Evolutionary conservation across 2,797 vertebrate genomes (phyloP).

Genomic region (Acrossocheilus wenchowensis): DNA sequence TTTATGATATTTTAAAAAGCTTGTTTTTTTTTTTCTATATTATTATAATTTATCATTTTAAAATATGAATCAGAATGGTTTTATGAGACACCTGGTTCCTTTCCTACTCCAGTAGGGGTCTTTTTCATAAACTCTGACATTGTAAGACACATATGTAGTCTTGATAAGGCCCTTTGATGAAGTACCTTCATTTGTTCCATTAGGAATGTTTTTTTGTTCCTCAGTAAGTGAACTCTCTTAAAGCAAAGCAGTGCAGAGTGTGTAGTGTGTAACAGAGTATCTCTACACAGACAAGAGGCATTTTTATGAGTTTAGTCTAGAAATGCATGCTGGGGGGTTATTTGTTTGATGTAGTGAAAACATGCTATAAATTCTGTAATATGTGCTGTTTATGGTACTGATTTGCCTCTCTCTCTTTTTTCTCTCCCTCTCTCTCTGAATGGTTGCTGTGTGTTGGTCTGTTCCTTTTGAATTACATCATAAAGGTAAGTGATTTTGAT

Average conservation of each 20-base stretch:
- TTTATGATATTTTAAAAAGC: neutral
- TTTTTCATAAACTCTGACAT: slow-evolving; percentile 25
- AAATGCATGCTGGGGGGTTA: neutral
- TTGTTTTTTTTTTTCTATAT: neutral
- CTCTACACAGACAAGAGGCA: neutral
- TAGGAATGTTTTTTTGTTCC: neutral
- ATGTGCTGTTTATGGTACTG: slow-evolving; percentile 15
- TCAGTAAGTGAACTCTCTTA: neutral
- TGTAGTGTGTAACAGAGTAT: slow-evolving; percentile 7
- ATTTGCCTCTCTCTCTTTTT: neutral
- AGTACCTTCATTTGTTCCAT: neutral
- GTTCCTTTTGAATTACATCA: slow-evolving; percentile 22
- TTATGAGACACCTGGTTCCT: slow-evolving; percentile 2
- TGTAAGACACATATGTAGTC: neutral
- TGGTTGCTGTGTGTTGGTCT: slow-evolving; percentile 40
- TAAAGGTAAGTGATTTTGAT: slow-evolving; percentile 72
- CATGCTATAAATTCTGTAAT: slow-evolving; percentile 1
- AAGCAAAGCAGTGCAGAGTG: neutral
- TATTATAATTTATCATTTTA: neutral
- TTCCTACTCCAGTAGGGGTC: slow-evolving; percentile 16
- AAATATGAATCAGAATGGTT: neutral
- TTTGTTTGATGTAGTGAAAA: slow-evolving; percentile 11
- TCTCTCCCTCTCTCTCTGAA: slow-evolving; percentile 45
- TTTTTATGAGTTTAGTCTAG: slow-evolving; percentile 5
- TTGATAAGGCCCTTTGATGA: slow-evolving; percentile 5